Evolutionary conservation across 1,140 invertebrate genomes (phyloP).

Genomic region (Caenorhabditis remanei): DNA sequence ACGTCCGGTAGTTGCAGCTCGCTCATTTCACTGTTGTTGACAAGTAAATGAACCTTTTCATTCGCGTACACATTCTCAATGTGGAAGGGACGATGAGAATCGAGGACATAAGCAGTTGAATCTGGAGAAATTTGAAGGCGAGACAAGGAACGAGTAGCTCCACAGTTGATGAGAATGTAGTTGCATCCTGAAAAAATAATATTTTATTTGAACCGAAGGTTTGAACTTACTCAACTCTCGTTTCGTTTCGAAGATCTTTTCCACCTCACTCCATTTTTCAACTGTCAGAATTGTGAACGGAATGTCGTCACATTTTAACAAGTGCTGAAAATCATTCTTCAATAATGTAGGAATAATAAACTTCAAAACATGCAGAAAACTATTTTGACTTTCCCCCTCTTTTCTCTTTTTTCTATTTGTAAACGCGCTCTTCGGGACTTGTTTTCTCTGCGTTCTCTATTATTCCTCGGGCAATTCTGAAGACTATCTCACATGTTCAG

Average conservation of each 20-base stretch:
- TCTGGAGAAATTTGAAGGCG: conserved; percentile 30
- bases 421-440: conserved; percentile 1
- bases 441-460: conserved; percentile 26
- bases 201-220: too few relatives aligned
- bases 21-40: conserved; percentile 9
- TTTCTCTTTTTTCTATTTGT: neutral
- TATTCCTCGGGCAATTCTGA: neutral
- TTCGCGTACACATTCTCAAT: conserved; percentile 42
- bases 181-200: conserved; percentile 4
- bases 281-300: conserved; percentile 19
- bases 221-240: neutral
- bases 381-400: neutral
- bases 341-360: too few relatives aligned
- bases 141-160: conserved; percentile 28
- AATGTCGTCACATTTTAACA: conserved; percentile 27
- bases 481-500: neutral
- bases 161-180: conserved; percentile 55
- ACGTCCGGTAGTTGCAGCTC: conserved; percentile 21
- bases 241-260: neutral
- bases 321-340: neutral
- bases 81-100: conserved; percentile 45
- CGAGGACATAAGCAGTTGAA: conserved; percentile 30
- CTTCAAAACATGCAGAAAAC: too few relatives aligned
- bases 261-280: conserved; percentile 1
- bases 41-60: conserved; percentile 13